Evolutionary conservation across 2,113 vertebrate species (phyloP).

Genomic region (Oreamnos americanus): DNA sequence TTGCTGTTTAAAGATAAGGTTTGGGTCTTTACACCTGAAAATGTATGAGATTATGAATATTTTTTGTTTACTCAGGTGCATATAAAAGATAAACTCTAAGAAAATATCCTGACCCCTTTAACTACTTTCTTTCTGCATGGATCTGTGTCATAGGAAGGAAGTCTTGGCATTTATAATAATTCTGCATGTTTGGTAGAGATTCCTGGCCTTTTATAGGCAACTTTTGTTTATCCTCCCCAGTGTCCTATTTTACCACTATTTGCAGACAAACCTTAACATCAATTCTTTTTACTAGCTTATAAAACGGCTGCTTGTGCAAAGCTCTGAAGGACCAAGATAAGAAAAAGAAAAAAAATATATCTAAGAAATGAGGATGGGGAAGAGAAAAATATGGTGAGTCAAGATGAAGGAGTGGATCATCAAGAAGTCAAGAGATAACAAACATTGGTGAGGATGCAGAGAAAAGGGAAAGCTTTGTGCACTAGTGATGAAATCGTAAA

Average conservation of each 20-base stretch:
- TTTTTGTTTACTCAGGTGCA: not conserved
- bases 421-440: not conserved
- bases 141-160: not conserved
- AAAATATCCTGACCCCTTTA: not conserved
- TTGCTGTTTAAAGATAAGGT: conserved; percentile 26
- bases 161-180: not conserved
- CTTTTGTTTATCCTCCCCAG: not conserved
- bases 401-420: not conserved
- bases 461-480: not conserved
- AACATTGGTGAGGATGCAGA: not conserved
- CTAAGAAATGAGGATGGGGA: not conserved
- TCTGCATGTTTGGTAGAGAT: not conserved
- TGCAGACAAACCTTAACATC: conserved; percentile 11
- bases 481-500: not conserved
- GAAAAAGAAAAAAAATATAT: not conserved
- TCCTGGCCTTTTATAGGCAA: not conserved
- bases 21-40: not conserved
- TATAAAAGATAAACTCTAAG: not conserved
- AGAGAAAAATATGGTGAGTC: not conserved
- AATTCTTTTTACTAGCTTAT: not conserved
- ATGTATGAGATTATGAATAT: not conserved
- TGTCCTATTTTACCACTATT: conserved; percentile 11
- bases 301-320: conserved; percentile 20
- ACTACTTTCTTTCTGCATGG: not conserved
- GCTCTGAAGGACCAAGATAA: conserved; percentile 39